Conservation (phyloP, 2,888 invertebrate species). For the Prosapia bicincta region DNA sequence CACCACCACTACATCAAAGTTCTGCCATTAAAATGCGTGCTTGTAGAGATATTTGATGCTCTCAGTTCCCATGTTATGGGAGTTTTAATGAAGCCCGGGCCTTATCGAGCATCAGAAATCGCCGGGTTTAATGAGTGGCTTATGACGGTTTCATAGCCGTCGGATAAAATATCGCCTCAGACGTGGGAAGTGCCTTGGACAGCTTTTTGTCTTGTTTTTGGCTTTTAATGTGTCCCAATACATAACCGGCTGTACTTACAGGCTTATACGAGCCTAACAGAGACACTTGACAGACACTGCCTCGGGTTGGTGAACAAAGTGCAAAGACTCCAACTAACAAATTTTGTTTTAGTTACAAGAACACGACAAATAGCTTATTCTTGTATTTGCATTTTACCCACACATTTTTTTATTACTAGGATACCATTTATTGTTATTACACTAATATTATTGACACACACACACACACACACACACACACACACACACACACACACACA, state of each 20-base stretch:
- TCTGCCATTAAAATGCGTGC: slow-evolving; percentile 15
- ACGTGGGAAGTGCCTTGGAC: slow-evolving; percentile 11
- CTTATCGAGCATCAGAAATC: slow-evolving; percentile 10
- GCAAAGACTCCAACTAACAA: too few species aligned
- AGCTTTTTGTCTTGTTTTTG: not conserved
- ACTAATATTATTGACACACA: too few species aligned
- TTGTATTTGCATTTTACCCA: too few species aligned
- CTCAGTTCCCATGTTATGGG: slow-evolving; percentile 2
- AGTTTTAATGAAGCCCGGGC: slow-evolving; percentile 2
- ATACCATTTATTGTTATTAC: too few species aligned
- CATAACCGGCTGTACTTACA: not conserved
- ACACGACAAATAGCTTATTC: too few species aligned
- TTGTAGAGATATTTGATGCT: slow-evolving; percentile 20
- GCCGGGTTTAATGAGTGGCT: slow-evolving; percentile 14
- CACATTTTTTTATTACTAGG: too few species aligned
- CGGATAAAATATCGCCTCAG: not conserved
- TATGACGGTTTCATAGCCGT: slow-evolving; percentile 13
- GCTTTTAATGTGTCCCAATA: not conserved
- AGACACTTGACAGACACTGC: too few species aligned
- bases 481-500: too few species aligned
- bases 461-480: too few species aligned
- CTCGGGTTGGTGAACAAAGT: too few species aligned
- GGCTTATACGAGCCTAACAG: not conserved
- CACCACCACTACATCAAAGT: slow-evolving; percentile 25
- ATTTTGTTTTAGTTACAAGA: too few species aligned